These are phyloP conservation scores for Pyralis farinalis DNA, from an alignment of 2,888 invertebrate genomes.

Conservation along the genomic window DNA sequence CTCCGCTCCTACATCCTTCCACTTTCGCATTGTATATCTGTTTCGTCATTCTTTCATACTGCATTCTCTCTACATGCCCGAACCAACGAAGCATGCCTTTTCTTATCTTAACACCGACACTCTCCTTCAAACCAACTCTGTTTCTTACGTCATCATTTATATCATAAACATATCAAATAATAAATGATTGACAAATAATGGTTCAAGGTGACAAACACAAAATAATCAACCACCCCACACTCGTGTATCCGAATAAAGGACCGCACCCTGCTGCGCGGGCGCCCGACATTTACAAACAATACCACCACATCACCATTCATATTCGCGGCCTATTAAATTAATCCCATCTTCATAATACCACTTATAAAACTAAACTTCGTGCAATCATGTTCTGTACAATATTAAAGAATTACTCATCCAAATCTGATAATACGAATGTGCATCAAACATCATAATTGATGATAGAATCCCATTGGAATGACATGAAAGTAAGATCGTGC, in stretches of 20 bases:
- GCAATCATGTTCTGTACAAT: constrained; percentile 20
- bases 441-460: constrained; percentile 68
- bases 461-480: constrained; percentile 67
- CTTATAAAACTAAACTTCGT: constrained; percentile 23
- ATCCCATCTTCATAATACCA: constrained; percentile 26
- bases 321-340: constrained; percentile 42
- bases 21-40: too few species aligned
- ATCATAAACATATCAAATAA: too few species aligned
- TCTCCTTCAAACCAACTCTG: too few species aligned
- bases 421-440: constrained; percentile 70
- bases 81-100: too few species aligned
- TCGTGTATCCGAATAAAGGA: constrained; percentile 40
- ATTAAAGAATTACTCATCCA: constrained; percentile 50
- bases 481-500: constrained; percentile 77
- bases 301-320: constrained; percentile 37
- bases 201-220: constrained; percentile 27
- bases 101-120: too few species aligned
- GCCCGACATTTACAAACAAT: constrained; percentile 69
- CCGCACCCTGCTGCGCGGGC: constrained; percentile 52
- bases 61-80: too few species aligned
- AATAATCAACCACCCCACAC: constrained; percentile 23
- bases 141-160: too few species aligned
- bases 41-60: too few species aligned
- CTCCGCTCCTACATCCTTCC: too few species aligned
- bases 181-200: too few species aligned